Base-by-base conservation (phyloP, 2,888 invertebrate genomes). In the Steinernema hermaphroditum region DNA sequence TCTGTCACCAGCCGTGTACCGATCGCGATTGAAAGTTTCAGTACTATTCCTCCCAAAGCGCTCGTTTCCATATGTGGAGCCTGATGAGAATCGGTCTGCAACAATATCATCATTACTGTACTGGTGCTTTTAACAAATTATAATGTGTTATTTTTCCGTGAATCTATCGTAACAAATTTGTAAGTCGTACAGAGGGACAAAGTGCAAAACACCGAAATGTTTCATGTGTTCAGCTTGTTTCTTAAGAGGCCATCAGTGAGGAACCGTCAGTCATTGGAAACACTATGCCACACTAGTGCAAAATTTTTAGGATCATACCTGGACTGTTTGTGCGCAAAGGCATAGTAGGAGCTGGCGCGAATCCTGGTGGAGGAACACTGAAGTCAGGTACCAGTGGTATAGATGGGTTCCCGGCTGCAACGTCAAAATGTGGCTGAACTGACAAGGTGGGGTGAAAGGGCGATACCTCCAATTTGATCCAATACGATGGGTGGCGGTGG, bases 331-430 rank as follows among this genome's bases (percentile, higher is more conserved):
- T 27, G 29, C n/a, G 62, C 16, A 62, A 9, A 19, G 32, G 2
- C 1, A 62, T 29, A 2, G 62, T 22, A 4, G 62, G 16, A 46
- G 46, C n/a, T 46, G 16, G 62, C 37, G 12, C 37, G 19, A 62
- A 62, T 1, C 62, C 62, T 6, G 62, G 62, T 16, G 62, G 62
- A 32, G 62, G 62, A 62, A 62, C 62, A 32, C 62, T 62, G 16
- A 62, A 62, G 62, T 62, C 62, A 32, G 62, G 62, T 16, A 62
- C 34, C 29, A 62, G 14, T 12, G 62, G 62, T 27, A 62, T 62
- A 14, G 62, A 16, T 16, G 29, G 62, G 16, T 4, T 46, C 8
- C 32, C 62, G 2, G 32, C 32, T 29, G 29, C 1, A 62, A 32
- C 32, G 32, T 37, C 12, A 29, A 32, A 62, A 32, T 62, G 62